Evolutionary conservation across 2,797 vertebrate genomes (phyloP), one percentile per base, ranked within the genome.

Genomic region (Naso thynnoides): DNA sequence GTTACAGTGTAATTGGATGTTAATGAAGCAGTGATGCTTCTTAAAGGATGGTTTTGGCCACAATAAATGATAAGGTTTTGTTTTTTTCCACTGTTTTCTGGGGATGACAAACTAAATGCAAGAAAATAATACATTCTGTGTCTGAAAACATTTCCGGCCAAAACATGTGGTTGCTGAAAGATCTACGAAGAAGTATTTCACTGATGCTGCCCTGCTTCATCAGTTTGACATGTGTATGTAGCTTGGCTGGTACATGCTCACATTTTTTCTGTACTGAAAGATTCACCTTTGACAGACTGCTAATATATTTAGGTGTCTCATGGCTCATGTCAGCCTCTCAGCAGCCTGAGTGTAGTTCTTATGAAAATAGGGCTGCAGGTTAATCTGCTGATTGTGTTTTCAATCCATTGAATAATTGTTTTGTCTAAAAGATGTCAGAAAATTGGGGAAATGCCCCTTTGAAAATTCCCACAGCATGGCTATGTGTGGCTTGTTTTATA

Each of bases 1-100:
- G 61, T 74, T 76, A 47, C 68, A 63, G 50, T 81, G 18, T 54
- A 69, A 79, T 82, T 79, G 41, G 58, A 57, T 73, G 74, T 76
- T 71, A 79, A 86, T 82, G 27, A 88, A 76, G 65, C 62, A 18
- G 26, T 21, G 50, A 18, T 48, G 76, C 53, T 19, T 55, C 49
- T 78, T 52, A 15, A 57, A 48, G 14, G 45, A 64, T 33, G 18
- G 15, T 61, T 70, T 57, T 39, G 29, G 41, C 42, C 49, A 23
- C 8, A 7, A 5, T 38, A 15, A 53, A 61, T 44, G 14, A 55
- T 36, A n/a, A 49, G 41, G 41, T 18, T 42, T 18, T 13, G 18
- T 11, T 42, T 42, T 1, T 42, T 42, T 18, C n/a, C 11, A 36
- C 8, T 36, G 33, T 36, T 36, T 36, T 2, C 33, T 10, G 33